These are phyloP conservation scores for Leptopilina drosophilae DNA, from an alignment of 2,888 invertebrate species.

Conservation along the genomic window DNA sequence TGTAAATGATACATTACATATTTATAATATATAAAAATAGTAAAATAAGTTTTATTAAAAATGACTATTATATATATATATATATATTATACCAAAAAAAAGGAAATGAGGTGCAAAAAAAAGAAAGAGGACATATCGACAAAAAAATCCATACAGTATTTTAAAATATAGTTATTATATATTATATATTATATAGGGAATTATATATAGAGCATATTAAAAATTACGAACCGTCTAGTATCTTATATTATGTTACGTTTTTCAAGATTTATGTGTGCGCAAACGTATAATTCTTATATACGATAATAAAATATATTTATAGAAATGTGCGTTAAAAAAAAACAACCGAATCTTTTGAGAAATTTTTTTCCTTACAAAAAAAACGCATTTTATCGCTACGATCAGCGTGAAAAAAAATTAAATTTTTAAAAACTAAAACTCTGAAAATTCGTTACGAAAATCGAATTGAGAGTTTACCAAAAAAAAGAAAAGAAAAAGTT, in stretches of 20 bases:
- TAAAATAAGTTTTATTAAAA: slow-evolving; percentile 51
- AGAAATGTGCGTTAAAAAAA: slow-evolving; percentile 1
- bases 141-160: slow-evolving; percentile 68
- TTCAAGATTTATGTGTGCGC: slow-evolving; percentile 47
- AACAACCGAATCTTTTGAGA: slow-evolving; percentile 5
- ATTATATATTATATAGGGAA: slow-evolving; percentile 46
- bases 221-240: slow-evolving; percentile 23
- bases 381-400: background rate
- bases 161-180: slow-evolving; percentile 63
- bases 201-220: slow-evolving; percentile 33
- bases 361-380: background rate
- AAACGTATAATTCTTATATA: slow-evolving; percentile 32
- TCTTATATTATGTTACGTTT: slow-evolving; percentile 39
- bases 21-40: slow-evolving; percentile 44
- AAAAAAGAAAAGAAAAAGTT: background rate
- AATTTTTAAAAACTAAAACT: slow-evolving; percentile 31
- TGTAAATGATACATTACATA: slow-evolving; percentile 58
- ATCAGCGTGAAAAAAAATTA: background rate
- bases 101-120: background rate
- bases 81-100: background rate
- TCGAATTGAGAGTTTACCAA: slow-evolving; percentile 13
- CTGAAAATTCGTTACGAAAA: slow-evolving; percentile 1
- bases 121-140: slow-evolving; percentile 44
- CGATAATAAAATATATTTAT: background rate
- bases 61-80: slow-evolving; percentile 36